These are phyloP conservation scores for Archilochus colubris DNA, from an alignment of 2,113 vertebrate genomes.

Conservation along the genomic window DNA sequence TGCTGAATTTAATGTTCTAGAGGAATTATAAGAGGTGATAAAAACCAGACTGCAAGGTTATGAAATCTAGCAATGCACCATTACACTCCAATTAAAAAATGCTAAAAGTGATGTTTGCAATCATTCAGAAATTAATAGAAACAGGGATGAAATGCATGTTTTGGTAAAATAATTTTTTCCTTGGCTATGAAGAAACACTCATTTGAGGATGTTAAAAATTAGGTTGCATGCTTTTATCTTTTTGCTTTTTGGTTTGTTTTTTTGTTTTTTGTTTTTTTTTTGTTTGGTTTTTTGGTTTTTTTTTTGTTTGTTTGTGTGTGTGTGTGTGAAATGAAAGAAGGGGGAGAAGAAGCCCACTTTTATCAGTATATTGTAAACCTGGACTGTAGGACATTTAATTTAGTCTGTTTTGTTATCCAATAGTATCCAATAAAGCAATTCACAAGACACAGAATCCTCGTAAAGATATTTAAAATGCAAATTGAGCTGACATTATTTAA, in stretches of 20 bases:
- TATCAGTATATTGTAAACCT: background rate
- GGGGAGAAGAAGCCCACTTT: background rate
- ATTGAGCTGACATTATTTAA: conserved; percentile 2
- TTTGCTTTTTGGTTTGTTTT: background rate
- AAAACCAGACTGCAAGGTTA: conserved; percentile 16
- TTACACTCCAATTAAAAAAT: conserved; percentile 53
- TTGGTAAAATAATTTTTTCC: background rate
- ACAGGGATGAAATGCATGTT: background rate
- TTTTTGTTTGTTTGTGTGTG: background rate
- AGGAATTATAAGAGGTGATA: background rate
- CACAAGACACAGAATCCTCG: background rate
- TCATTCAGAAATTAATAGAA: background rate
- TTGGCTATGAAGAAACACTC: background rate
- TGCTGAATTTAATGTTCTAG: background rate
- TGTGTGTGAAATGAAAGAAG: background rate
- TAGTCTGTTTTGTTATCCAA: background rate
- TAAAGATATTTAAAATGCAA: conserved; percentile 51
- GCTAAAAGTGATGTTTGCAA: background rate
- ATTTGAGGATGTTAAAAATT: background rate
- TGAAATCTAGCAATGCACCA: background rate
- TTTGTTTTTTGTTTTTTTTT: background rate
- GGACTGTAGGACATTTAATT: background rate
- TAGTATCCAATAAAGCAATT: background rate
- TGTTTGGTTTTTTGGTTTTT: too few species aligned
- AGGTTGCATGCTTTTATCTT: background rate